These are phyloP conservation scores for Pedetes capensis DNA, from an alignment of 2,113 vertebrate genomes.

Conservation along the genomic window DNA sequence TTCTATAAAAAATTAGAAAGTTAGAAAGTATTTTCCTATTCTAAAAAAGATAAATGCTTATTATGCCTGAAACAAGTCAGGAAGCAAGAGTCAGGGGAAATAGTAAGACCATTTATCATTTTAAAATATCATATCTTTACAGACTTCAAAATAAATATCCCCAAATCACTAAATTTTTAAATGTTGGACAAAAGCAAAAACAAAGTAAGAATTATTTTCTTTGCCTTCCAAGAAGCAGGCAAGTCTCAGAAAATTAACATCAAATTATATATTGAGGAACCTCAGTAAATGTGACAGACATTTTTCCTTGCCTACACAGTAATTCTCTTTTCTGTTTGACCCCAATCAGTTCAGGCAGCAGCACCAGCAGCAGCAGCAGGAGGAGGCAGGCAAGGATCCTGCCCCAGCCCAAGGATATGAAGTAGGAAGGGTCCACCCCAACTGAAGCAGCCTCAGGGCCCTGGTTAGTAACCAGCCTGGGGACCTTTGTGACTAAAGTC, in stretches of 20 bases:
- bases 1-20: neutral
- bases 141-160: neutral
- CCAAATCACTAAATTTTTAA: neutral
- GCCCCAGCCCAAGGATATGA: neutral
- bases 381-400: too few relatives aligned
- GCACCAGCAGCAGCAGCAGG: neutral
- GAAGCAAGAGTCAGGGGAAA: neutral
- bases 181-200: neutral
- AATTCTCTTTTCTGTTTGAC: neutral
- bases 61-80: neutral
- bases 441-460: neutral
- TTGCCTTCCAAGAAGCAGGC: neutral
- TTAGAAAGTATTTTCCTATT: neutral
- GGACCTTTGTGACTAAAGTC: neutral
- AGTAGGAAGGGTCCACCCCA: neutral
- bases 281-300: neutral
- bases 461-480: neutral
- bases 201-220: neutral
- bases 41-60: neutral
- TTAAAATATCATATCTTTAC: neutral
- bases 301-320: neutral
- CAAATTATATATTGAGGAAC: neutral
- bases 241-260: conserved; percentile 4
- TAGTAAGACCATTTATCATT: neutral
- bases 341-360: neutral